Conservation (phyloP, 2,888 invertebrate genomes). For the Disparrhopalites patrizii region DNA sequence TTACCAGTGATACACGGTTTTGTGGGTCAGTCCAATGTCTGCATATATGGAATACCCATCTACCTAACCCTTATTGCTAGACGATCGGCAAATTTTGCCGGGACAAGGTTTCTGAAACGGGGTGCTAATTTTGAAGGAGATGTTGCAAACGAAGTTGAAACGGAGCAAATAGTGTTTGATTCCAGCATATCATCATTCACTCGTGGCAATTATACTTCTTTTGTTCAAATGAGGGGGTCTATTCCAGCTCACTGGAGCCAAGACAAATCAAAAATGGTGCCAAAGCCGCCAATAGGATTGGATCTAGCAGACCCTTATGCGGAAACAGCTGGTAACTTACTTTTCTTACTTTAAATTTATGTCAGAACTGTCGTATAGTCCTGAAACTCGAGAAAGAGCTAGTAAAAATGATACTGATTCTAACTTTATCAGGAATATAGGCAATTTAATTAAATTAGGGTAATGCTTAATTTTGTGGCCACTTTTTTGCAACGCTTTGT, state of each 20-base stretch:
- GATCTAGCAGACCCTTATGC: slow-evolving; percentile 83
- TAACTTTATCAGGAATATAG: too few relatives aligned
- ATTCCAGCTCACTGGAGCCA: slow-evolving; percentile 97
- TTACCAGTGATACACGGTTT: slow-evolving; percentile 93
- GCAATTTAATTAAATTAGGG: too few relatives aligned
- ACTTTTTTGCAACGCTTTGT: too few relatives aligned
- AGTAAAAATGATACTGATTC: too few relatives aligned
- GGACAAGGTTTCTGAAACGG: slow-evolving; percentile 93
- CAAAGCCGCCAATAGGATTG: slow-evolving; percentile 91
- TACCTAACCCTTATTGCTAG: slow-evolving; percentile 87
- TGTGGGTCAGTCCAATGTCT: slow-evolving; percentile 83
- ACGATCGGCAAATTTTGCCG: slow-evolving; percentile 90
- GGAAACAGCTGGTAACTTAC: slow-evolving; percentile 70
- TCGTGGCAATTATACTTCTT: slow-evolving; percentile 74
- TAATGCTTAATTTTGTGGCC: too few relatives aligned
- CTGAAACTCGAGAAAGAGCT: too few relatives aligned
- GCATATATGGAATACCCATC: slow-evolving; percentile 80
- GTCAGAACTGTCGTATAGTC: too few relatives aligned
- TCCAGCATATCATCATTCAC: slow-evolving; percentile 70
- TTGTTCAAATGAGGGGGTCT: slow-evolving; percentile 96
- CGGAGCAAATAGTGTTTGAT: slow-evolving; percentile 92
- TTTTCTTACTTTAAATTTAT: too few relatives aligned
- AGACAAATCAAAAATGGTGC: slow-evolving; percentile 95
- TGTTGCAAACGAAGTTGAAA: slow-evolving; percentile 98
- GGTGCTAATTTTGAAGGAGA: slow-evolving; percentile 93